Percentiles rank a stretch among this genome's conserved stretches.
Evolutionary conservation across 2,113 vertebrate species (phyloP).

Genomic region (Seriola quinqueradiata): DNA sequence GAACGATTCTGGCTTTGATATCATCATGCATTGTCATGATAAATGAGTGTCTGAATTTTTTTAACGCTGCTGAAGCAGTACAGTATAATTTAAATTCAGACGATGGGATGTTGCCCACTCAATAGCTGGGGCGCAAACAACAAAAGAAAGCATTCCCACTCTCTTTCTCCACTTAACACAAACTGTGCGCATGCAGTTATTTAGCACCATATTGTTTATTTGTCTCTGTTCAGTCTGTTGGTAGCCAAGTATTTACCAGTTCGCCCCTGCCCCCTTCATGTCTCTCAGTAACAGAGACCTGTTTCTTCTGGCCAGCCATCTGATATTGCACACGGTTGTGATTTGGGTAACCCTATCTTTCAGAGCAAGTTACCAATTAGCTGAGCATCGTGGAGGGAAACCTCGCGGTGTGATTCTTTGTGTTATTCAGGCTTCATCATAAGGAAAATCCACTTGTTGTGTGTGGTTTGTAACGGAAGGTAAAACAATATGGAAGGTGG

Average conservation of each 20-base stretch:
- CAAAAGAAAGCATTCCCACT: constrained; percentile 20
- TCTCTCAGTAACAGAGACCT: constrained; percentile 31
- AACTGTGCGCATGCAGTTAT: constrained; percentile 20
- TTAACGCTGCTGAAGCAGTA: constrained; percentile 26
- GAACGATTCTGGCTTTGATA: constrained; percentile 60
- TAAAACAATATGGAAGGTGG: background rate
- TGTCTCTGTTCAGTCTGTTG: constrained; percentile 37
- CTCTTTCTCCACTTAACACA: constrained; percentile 9
- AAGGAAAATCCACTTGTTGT: background rate
- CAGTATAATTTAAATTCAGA: constrained; percentile 30
- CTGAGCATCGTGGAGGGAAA: constrained; percentile 25
- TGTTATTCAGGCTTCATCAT: background rate
- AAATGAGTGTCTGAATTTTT: constrained; percentile 51
- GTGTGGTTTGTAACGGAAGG: background rate
- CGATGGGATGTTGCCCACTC: constrained; percentile 12
- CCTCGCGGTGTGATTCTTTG: background rate
- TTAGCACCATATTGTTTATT: constrained; percentile 67
- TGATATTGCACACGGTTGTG: constrained; percentile 31
- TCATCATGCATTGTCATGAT: constrained; percentile 58
- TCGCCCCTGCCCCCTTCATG: background rate
- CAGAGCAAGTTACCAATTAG: constrained; percentile 53
- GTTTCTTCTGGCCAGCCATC: constrained; percentile 49
- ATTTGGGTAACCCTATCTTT: constrained; percentile 45
- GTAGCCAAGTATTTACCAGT: constrained; percentile 52
- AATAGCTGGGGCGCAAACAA: background rate